Evolutionary conservation across 2,888 invertebrate genomes (phyloP), one percentile per base, ranked within the genome.

Genomic region (Cataglyphis cursor): DNA sequence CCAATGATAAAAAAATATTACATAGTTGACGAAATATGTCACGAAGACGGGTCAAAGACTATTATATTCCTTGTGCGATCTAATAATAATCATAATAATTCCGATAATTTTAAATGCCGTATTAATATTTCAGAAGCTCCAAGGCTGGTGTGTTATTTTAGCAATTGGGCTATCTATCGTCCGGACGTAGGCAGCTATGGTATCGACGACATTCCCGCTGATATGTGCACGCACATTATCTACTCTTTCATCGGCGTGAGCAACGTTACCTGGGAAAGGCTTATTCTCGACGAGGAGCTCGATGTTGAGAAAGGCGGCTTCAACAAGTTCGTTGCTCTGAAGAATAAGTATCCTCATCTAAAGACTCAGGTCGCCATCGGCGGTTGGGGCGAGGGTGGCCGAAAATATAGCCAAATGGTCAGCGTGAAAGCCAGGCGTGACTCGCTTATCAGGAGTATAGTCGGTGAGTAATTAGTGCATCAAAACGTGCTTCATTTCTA

Each of bases 361-460:
- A 98, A 98, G 94, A 96, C 97, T 62, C 96, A 96, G 95, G 96
- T 98, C 0, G 98, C 98, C 0, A 97, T 98, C 0, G 98, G 98
- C 0, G 98, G 98, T 0, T 98, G 98, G 98, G 98, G 97, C 0
- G 98, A 98, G 93, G 98, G 98, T 18, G 98, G 98, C 28, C 96
- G 96, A 88, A 98, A 98, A 94, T 98, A 98, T 95, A 98, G 98
- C 0, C 96, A 96, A 72, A 97, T 98, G 96, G 98, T 97, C 0
- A 96, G 97, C 0, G 96, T 97, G 65, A 97, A 97, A 91, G 95
- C 96, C 74, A 96, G 96, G 28, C 96, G 98, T 73, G 96, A 96
- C 91, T 95, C 96, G 1, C 98, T 98, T 93, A 97, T 98, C 86
- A 95, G 95, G 66, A 98, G 97, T 92, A 96, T 98, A 73, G 96